Conservation (phyloP, 2,113 vertebrate species). For the Syrmaticus mikado region DNA sequence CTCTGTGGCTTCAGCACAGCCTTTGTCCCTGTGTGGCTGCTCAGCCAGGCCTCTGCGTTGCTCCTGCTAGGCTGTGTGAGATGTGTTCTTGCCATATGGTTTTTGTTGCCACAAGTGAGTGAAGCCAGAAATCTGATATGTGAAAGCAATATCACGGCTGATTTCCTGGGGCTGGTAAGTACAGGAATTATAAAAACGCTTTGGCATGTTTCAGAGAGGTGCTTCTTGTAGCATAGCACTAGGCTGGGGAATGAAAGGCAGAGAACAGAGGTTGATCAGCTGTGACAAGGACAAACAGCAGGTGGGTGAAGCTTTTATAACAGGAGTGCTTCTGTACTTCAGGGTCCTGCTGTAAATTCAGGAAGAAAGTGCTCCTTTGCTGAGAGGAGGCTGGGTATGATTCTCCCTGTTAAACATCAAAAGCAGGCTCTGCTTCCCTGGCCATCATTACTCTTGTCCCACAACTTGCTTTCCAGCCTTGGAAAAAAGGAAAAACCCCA, state of each 20-base stretch:
- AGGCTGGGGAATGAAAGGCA: not conserved
- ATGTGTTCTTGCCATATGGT: not conserved
- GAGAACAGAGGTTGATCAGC: not conserved
- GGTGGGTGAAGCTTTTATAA: not conserved
- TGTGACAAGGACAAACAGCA: not conserved
- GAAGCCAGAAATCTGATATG: not conserved
- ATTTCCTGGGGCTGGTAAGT: not conserved
- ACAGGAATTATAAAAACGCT: not conserved
- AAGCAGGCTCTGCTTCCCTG: not conserved
- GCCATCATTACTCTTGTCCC: rapidly evolving
- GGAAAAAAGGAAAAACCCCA: not conserved
- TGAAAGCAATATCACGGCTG: not conserved
- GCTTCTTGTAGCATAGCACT: rapidly evolving
- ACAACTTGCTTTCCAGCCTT: not conserved
- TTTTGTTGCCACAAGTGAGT: not conserved
- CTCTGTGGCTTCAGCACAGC: not conserved
- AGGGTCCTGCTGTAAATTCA: not conserved
- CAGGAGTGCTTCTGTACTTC: rapidly evolving
- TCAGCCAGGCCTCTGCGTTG: not conserved
- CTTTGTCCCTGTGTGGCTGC: not conserved
- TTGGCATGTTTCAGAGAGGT: not conserved
- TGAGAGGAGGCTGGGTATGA: not conserved
- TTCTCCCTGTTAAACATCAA: not conserved
- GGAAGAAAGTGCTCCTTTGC: not conserved
- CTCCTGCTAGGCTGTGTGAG: not conserved